Conservation (phyloP, 2,797 vertebrate species). For the Tarsius wallacei region DNA sequence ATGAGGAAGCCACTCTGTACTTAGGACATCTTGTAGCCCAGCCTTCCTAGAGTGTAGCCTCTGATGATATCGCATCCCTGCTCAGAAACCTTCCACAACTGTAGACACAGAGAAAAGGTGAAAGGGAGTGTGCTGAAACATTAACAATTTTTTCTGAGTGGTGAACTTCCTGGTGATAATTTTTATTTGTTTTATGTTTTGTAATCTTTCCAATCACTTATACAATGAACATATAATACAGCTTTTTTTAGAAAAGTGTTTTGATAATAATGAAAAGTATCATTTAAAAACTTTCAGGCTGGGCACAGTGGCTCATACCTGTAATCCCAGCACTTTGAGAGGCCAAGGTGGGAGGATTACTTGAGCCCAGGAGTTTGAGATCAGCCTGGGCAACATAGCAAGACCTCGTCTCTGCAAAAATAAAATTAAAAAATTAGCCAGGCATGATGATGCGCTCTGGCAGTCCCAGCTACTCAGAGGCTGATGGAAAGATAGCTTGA, state of each 20-base stretch:
- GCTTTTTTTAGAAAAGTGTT: not conserved
- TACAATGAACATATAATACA: not conserved
- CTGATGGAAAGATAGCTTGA: too few species aligned
- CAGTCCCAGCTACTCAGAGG: too few species aligned
- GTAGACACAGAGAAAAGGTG: not conserved
- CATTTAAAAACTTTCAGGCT: not conserved
- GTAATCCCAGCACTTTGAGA: too few species aligned
- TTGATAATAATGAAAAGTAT: conserved; percentile 38
- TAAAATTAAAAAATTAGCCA: too few species aligned
- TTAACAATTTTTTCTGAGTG: not conserved
- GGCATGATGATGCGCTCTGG: too few species aligned
- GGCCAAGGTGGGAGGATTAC: too few species aligned
- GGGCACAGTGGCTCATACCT: too few species aligned
- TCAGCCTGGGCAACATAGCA: too few species aligned
- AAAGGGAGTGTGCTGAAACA: not conserved
- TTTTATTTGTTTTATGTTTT: not conserved
- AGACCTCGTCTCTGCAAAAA: too few species aligned
- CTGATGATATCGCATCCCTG: not conserved
- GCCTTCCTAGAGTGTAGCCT: not conserved
- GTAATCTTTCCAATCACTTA: conserved; percentile 21
- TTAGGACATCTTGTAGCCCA: not conserved
- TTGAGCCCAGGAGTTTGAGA: too few species aligned
- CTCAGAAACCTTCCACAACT: not conserved
- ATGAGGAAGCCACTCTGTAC: not conserved
- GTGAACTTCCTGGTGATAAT: conserved; percentile 13